A percentile compares a stretch with the other conserved stretches of the same genome.
Conservation (phyloP, 2,888 invertebrate species). For the Rapana venosa region DNA sequence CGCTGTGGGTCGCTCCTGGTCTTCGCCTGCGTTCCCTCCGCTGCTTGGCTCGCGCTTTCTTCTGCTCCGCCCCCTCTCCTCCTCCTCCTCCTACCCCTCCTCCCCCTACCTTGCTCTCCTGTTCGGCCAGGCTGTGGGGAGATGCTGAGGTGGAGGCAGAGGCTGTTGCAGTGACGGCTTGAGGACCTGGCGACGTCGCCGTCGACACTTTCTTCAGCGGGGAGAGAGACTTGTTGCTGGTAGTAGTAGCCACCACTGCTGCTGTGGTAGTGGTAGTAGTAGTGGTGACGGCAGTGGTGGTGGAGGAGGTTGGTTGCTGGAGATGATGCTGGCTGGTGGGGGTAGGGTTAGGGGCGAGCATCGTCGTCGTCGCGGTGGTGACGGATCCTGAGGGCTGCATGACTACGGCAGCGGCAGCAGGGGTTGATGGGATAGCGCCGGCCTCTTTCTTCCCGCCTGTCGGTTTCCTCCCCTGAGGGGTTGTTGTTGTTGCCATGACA, state of each 20-base stretch:
- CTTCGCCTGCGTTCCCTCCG: constrained; percentile 39
- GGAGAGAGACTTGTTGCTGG: background rate
- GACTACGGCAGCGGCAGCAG: background rate
- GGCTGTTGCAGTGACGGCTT: background rate
- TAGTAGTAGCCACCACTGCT: background rate
- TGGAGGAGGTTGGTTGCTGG: background rate
- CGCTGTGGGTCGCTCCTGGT: constrained; percentile 22
- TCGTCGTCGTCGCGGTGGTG: no score
- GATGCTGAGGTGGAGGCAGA: background rate
- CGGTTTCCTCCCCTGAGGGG: no score
- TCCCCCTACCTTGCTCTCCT: no score
- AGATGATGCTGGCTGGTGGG: background rate
- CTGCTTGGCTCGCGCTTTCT: constrained; percentile 43
- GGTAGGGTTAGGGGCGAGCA: no score
- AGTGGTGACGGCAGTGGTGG: background rate
- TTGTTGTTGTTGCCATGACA: background rate
- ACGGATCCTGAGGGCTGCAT: background rate
- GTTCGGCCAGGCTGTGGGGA: background rate
- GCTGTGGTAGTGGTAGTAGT: background rate
- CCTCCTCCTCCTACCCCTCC: background rate
- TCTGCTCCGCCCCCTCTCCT: constrained; percentile 24
- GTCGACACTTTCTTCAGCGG: no score
- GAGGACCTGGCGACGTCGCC: background rate
- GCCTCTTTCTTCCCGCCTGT: no score
- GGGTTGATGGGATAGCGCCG: background rate